Base-by-base conservation (phyloP, 2,113 vertebrate genomes). In the Psettodes erumei region DNA sequence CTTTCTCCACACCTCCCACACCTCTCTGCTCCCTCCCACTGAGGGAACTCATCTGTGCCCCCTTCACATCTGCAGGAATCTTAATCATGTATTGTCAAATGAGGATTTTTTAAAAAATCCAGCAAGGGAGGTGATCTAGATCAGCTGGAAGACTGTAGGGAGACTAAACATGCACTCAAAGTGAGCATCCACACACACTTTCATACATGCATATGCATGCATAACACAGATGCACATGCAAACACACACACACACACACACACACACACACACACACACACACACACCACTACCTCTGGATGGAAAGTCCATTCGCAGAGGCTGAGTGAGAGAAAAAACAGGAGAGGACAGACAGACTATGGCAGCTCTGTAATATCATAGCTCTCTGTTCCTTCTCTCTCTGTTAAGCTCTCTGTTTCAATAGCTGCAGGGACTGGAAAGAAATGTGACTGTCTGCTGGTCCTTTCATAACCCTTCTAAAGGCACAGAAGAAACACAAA, bases 1-100 rank as follows among this genome's bases (percentile, higher is more conserved):
- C 75, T 4, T 32, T 65, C 60, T 64, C 69, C 19, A 25, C 48
- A 7, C 54, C 68, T 56, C 62, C 59, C 74, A 30, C 58, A 23
- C 19, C 15, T 5, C 50, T 62, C 38, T 12, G 15, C 68, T 72
- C 68, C 23, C 38, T 51, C 62, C 30, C 27, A 15, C 72, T 72
- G 60, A 73, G 76, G 58, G 54, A 79, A 73, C 71, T 90, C 85
- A 83, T 91, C 88, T 86, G 82, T 33, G 30, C 37, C 43, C 32
- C 51, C 68, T 80, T 88, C 71, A 87, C 77, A 89, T 86, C 81
- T 70, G 77, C 59, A 71, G 61, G 65, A 53, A 85, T 89, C 75
- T 87, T 90, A 88, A 90, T 89, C 87, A 75, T 82, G 73, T 59
- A 83, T 83, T 87, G 83, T 90, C 89, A 87, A 68, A 82, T 8